Percentiles rank a stretch among this genome's conserved stretches.
Evolutionary conservation across 1,140 invertebrate genomes (phyloP).

Genomic region (Drosophila kurseongensis): DNA sequence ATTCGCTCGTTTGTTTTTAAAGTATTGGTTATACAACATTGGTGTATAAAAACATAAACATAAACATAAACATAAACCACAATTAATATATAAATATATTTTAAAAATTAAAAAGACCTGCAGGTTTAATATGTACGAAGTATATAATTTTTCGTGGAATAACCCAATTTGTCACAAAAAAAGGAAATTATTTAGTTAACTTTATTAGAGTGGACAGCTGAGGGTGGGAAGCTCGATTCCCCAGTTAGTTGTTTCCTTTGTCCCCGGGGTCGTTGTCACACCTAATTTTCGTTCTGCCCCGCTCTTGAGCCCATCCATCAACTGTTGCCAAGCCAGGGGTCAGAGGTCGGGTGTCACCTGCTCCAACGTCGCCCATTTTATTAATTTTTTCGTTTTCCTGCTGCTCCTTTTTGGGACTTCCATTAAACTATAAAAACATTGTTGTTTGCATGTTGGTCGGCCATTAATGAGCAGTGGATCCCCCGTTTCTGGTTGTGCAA

Average conservation of each 20-base stretch:
- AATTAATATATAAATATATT: neutral
- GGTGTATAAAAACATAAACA: too few relatives aligned
- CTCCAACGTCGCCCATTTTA: neutral
- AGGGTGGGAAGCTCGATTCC: neutral
- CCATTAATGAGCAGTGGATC: conserved; percentile 44
- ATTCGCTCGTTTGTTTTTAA: too few relatives aligned
- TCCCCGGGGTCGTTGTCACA: conserved; percentile 24
- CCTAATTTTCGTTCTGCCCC: conserved; percentile 25
- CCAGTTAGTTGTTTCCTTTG: neutral
- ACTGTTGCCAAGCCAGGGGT: conserved; percentile 45
- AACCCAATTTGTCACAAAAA: conserved; percentile 22
- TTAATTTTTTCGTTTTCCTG: neutral
- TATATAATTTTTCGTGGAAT: conserved; percentile 12
- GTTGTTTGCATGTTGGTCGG: conserved; percentile 43
- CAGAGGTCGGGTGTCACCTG: conserved; percentile 23
- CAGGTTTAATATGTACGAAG: conserved; percentile 1
- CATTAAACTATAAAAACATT: conserved; percentile 39
- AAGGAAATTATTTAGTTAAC: conserved; percentile 10
- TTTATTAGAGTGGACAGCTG: conserved; percentile 17
- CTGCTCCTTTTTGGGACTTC: conserved; percentile 9
- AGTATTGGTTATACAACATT: too few relatives aligned
- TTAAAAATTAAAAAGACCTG: neutral
- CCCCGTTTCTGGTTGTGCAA: conserved; percentile 40
- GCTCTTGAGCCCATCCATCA: conserved; percentile 22
- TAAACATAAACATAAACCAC: too few relatives aligned